phyloP scores from a whole-genome alignment of 2,797 vertebrate genomes.

The Gallirallus australis region DNA sequence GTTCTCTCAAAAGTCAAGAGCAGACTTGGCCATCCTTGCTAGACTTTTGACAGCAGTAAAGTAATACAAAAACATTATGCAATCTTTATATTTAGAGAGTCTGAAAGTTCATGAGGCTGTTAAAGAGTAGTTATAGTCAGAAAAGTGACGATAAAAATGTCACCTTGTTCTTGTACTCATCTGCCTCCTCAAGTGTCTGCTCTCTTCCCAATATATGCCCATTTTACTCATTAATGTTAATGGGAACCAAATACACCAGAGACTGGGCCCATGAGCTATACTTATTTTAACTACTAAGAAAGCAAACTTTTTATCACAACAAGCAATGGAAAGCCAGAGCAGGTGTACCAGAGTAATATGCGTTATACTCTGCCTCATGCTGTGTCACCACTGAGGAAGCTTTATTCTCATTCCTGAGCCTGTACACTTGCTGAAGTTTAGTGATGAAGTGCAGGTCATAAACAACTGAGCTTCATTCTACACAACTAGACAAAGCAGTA shows the following conservation, averaged over 20 bases:
- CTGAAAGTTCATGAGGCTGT: background rate
- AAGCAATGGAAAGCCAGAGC: slow-evolving; percentile 7
- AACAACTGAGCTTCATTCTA: slow-evolving; percentile 39
- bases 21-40: background rate
- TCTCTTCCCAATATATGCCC: background rate
- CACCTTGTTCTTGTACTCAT: background rate
- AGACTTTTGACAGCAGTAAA: background rate
- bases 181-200: background rate
- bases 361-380: slow-evolving; percentile 6
- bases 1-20: background rate
- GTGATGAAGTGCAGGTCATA: slow-evolving; percentile 21
- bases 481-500: background rate
- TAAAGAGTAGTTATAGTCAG: background rate
- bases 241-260: background rate
- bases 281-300: slow-evolving; percentile 15
- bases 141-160: background rate
- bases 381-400: background rate
- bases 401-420: slow-evolving; percentile 46
- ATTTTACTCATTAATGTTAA: background rate
- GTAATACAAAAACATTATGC: background rate
- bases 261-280: background rate
- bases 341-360: slow-evolving; percentile 4
- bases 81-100: background rate
- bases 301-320: background rate
- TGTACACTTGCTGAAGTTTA: slow-evolving; percentile 34